Conservation (phyloP, 2,113 vertebrate genomes). For the Poeciliopsis occidentalis region DNA sequence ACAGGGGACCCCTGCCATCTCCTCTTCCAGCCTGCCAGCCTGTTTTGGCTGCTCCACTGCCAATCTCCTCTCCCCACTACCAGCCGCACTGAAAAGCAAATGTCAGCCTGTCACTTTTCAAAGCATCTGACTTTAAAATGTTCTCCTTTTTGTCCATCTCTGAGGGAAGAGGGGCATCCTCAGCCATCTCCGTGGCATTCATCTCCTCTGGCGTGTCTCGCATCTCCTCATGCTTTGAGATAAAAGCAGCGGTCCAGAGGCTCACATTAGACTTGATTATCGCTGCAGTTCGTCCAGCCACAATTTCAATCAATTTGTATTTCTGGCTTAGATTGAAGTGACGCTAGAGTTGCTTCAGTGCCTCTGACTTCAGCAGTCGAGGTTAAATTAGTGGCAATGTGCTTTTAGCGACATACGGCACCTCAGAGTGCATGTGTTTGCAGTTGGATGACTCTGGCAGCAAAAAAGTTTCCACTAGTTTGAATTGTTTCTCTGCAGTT, state of each 20-base stretch:
- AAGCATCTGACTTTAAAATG: constrained; percentile 71
- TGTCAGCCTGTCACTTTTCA: constrained; percentile 77
- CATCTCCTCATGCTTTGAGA: constrained; percentile 45
- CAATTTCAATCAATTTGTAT: constrained; percentile 37
- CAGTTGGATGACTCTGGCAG: constrained; percentile 1
- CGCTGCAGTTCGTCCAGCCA: constrained; percentile 42
- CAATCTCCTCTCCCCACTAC: constrained; percentile 70
- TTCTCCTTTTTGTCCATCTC: constrained; percentile 46
- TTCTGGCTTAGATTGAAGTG: constrained; percentile 23
- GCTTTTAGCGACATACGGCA: constrained; percentile 33
- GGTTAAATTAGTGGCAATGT: constrained; percentile 45
- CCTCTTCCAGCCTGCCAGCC: constrained; percentile 72
- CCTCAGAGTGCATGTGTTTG: constrained; percentile 25
- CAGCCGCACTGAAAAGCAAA: constrained; percentile 74
- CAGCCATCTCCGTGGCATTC: constrained; percentile 44
- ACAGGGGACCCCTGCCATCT: constrained; percentile 73
- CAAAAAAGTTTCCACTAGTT: constrained; percentile 2
- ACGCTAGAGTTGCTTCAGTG: constrained; percentile 50
- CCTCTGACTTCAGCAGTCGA: constrained; percentile 47
- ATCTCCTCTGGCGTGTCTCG: constrained; percentile 16
- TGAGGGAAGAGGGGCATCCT: constrained; percentile 31
- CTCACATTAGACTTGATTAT: constrained; percentile 67
- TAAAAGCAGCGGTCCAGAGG: constrained; percentile 63
- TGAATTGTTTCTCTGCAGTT: background rate
- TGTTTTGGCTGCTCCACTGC: constrained; percentile 69